Base-by-base conservation (phyloP, 2,888 invertebrate genomes). In the Microctonus aethiopoides region DNA sequence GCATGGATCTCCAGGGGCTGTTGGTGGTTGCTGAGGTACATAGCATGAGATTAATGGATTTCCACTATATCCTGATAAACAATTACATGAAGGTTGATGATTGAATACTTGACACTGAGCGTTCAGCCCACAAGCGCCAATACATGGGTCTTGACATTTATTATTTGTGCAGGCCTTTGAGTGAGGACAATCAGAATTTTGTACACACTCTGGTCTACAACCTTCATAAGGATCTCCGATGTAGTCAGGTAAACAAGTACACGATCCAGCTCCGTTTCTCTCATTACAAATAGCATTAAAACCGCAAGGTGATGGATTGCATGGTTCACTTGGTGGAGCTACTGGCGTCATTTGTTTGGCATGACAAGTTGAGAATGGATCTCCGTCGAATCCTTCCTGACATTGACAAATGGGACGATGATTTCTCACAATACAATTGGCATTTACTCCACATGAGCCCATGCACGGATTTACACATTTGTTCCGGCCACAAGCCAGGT, bases 161-260 rank as follows among this genome's bases (percentile, higher is more conserved):
- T 94, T 94, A 82, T 94, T 94, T 63, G 92, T 89, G 82, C 96
- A 96, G 29, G 95, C 92, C 87, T 90, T 92, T 76, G 91, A 90
- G 80, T 90, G 90, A 6, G 91, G 89, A 86, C 96, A 96, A 80
- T 96, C 95, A 9, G 93, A 91, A 85, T 95, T 95, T 77, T 93
- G 90, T n/a, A 95, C 92, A 85, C 96, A 96, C 89, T 96, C 95
- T 29, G 95, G 95, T 82, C 94, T 89, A 85, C 96, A 96, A 81
- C 94, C 93, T 54, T 92, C 88, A 80, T 95, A 95, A 1, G 95
- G 95, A 88, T 95, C 95, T 64, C 96, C 95, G 80, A 92, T 93
- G 86, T 94, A 95, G 80, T 94, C 94, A 70, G 92, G 90, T 74
- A 94, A 88, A 87, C 95, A 96, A 74, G 91, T 89, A 86, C 95